These are phyloP conservation scores for Tortricodes alternella DNA, from an alignment of 2,888 invertebrate genomes.

Conservation along the genomic window DNA sequence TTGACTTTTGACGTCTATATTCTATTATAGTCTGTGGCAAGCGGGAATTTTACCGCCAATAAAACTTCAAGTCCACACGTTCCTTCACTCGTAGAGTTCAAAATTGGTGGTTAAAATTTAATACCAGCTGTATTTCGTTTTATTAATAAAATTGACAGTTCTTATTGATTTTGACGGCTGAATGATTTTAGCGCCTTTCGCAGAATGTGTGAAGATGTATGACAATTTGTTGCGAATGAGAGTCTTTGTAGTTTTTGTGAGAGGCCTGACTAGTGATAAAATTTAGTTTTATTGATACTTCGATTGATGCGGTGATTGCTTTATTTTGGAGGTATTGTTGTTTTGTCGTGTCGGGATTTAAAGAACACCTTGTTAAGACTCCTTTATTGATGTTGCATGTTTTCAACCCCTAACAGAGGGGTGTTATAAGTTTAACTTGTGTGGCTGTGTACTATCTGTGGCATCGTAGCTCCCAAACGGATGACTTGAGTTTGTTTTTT, in stretches of 20 bases:
- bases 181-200: conserved; percentile 67
- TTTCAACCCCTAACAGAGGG: no score
- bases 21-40: conserved; percentile 46
- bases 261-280: conserved; percentile 22
- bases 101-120: conserved; percentile 29
- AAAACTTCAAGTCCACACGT: conserved; percentile 32
- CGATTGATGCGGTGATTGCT: conserved; percentile 13
- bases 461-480: no score
- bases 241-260: conserved; percentile 43
- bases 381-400: conserved; percentile 18
- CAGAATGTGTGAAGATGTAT: conserved; percentile 48
- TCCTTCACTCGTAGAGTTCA: conserved; percentile 31
- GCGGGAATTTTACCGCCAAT: conserved; percentile 40
- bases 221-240: conserved; percentile 73
- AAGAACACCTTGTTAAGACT: conserved; percentile 22
- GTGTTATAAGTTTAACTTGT: no score
- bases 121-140: conserved; percentile 29
- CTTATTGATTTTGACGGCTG: conserved; percentile 50
- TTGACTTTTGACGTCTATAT: conserved; percentile 76
- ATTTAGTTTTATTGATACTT: conserved; percentile 29
- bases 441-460: no score
- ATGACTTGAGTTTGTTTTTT: no score
- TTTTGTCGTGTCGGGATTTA: conserved; percentile 23
- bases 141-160: conserved; percentile 40
- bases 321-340: conserved; percentile 10